Conservation (phyloP, 1,140 invertebrate species). For the Drosophila ercepeae region DNA sequence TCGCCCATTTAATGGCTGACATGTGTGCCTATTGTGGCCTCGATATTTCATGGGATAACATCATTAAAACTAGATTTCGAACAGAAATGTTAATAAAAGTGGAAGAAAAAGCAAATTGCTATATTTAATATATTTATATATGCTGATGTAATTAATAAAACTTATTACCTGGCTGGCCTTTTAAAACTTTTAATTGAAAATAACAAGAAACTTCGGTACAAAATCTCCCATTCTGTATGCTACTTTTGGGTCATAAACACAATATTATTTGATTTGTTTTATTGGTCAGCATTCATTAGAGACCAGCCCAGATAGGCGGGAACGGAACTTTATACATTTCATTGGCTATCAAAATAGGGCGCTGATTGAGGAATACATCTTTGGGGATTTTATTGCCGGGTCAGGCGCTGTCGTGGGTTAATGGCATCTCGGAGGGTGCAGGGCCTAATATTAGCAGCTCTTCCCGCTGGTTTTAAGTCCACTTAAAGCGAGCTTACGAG, state of each 20-base stretch:
- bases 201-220: no score
- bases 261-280: slow-evolving; percentile 63
- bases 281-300: slow-evolving; percentile 45
- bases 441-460: no score
- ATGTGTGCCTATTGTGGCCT: slow-evolving; percentile 1
- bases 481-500: no score
- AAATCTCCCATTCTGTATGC: slow-evolving; percentile 6
- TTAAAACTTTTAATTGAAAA: no score
- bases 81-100: not conserved
- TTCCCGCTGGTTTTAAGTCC: no score
- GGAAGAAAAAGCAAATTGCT: no score
- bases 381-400: slow-evolving; percentile 37
- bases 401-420: no score
- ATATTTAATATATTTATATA: no score
- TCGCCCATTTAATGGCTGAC: slow-evolving; percentile 22
- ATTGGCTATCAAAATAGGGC: slow-evolving; percentile 17
- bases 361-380: slow-evolving; percentile 42
- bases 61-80: slow-evolving; percentile 32
- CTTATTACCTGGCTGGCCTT: no score
- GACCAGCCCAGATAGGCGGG: slow-evolving; percentile 37
- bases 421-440: no score
- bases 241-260: slow-evolving; percentile 55
- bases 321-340: slow-evolving; percentile 58
- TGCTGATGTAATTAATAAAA: no score
- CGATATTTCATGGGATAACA: slow-evolving; percentile 26